Base-by-base conservation (phyloP, 1,140 invertebrate species). In the Conus betulinus region DNA sequence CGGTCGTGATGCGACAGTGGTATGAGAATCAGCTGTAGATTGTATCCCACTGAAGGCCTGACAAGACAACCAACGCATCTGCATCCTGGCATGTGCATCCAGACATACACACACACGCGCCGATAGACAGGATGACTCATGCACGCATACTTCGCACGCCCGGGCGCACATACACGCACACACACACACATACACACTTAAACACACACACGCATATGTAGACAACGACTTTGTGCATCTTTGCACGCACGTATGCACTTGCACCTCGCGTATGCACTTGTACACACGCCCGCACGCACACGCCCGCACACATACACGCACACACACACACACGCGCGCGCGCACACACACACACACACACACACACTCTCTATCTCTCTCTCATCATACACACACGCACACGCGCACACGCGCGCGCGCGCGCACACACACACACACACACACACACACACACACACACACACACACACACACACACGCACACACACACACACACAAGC, bases 341-440 rank as follows among this genome's bases (percentile, higher is more conserved):
- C 78, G 13, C 78, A 5, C 78, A 5, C 78, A 52, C 78, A 51
- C 11, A 52, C 78, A 81, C 78, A 81, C 78, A 81, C 78, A 81
- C 78, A 81, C 78, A 81, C 78, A 7, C 78, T 39, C 78, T 39
- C 78, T 39, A 5, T 39, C 78, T 39, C 78, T 39, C 78, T 39
- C 78, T 39, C 78, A n/a, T 39, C 78, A 81, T 27, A 81, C 78
- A 81, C 78, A 81, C 78, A 81, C 78, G 52, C 78, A 81, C 78
- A 81, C 78, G 52, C 78, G 52, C 78, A 81, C 78, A 81, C 78
- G 52, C 78, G 52, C 78, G 52, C 78, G 52, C 78, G 52, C 78
- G 52, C 78, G 4, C 78, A 52, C 78, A 52, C 78, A n/a, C 27
- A 52, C 78, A 39, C 27, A 52, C 5, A n/a, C 78, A 52, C 11